Base-by-base conservation (phyloP, 2,888 invertebrate genomes). In the Drosophila aldrichi region DNA sequence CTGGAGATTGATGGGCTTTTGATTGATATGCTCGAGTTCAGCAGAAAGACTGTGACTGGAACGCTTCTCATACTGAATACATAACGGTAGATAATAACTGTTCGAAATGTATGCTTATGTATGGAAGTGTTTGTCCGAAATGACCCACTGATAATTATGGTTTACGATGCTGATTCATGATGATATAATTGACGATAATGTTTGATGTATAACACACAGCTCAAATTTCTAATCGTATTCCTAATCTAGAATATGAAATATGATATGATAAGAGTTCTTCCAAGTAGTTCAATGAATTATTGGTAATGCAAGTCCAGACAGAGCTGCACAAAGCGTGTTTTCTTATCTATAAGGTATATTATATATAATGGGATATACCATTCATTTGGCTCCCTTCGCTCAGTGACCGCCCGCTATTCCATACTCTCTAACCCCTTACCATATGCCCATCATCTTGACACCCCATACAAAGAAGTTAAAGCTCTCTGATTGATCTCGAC, bases 31-130 rank as follows among this genome's bases (percentile, higher is more conserved):
- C 5, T 2, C 22, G 5, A 16, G 16, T 9, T 20, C 4, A 36
- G 20, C 22, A 52, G 22, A 52, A 52, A 36, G 36, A 16, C 36
- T 20, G 25, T 25, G 25, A 29, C 29, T 16, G 4, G 9, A 22
- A 22, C 20, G 36, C 49, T 49, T 12, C 18, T 12, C 18, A 32
- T n/a, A 48, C n/a, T 9, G 3, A 16, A 25, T 25, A 29, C 7
- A 49, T n/a, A 12, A 49, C 49, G 32, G 49, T 18, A 49, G 32
- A 34, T 49, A 49, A 49, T 34, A 49, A 49, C 49, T 34, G 32
- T 49, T 32, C 29, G 10, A 29, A 8, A 4, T 46, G 9, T 48
- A 29, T n/a, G 48, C n/a, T 6, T 32, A 18, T 29, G 10, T 32
- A 29, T 25, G 9, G 8, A 48, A 29, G 3, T 48, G 48, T 51